phyloP scores from a whole-genome alignment of 2,113 vertebrate genomes.

The Gallinago paraguaiae region DNA sequence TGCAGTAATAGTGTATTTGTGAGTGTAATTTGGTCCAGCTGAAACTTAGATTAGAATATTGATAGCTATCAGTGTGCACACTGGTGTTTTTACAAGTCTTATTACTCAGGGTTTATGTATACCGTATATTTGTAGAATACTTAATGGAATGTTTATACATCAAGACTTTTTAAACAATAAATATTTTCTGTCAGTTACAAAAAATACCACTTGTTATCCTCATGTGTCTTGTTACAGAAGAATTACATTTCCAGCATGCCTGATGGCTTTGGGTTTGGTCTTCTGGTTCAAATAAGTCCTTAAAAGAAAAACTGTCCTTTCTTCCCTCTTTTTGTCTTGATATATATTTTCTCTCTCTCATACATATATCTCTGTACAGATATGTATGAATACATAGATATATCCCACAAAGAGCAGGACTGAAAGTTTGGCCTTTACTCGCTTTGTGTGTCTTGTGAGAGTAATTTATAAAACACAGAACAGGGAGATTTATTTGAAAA shows the following conservation, averaged over 20 bases:
- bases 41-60: neutral
- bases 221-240: neutral
- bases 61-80: neutral
- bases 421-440: neutral
- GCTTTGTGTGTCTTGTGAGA: neutral
- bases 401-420: neutral
- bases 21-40: neutral
- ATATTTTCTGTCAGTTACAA: neutral
- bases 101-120: neutral
- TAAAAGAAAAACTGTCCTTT: neutral
- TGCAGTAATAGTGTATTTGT: neutral
- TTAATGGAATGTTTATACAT: neutral
- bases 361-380: neutral
- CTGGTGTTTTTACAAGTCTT: neutral
- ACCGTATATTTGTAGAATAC: neutral
- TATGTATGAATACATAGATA: neutral
- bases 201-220: neutral
- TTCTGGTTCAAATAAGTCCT: neutral
- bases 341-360: neutral
- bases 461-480: neutral
- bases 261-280: neutral
- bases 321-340: neutral
- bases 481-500: conserved; percentile 38
- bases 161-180: neutral
- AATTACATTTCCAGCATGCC: neutral